Evolutionary conservation across 2,113 vertebrate genomes (phyloP).

Genomic region (Philantomba maxwellii): DNA sequence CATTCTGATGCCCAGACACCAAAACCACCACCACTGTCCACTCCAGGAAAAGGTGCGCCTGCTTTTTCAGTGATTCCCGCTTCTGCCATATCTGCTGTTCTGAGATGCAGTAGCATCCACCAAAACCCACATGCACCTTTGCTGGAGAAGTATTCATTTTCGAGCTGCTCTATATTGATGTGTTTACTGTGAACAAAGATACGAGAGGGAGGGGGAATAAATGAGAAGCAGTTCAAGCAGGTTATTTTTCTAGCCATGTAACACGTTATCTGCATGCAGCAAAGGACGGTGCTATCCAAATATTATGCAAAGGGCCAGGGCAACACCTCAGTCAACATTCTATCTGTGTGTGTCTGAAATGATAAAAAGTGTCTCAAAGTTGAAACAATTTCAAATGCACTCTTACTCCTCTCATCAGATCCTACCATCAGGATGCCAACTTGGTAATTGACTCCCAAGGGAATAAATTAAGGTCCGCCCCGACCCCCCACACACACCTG

Average conservation of each 20-base stretch:
- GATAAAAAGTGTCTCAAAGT: background rate
- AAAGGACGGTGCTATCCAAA: constrained; percentile 10
- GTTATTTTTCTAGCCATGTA: constrained; percentile 66
- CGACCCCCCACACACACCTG: background rate
- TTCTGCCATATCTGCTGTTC: constrained; percentile 38
- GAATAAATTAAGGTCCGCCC: background rate
- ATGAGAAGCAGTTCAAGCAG: constrained; percentile 62
- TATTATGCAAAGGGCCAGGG: constrained; percentile 37
- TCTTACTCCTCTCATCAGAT: background rate
- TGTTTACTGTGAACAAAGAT: constrained; percentile 63
- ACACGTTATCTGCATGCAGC: constrained; percentile 11
- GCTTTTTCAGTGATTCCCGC: constrained; percentile 48
- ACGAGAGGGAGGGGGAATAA: constrained; percentile 49
- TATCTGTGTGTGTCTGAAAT: constrained; percentile 17
- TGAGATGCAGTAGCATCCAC: constrained; percentile 21
- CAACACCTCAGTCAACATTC: background rate
- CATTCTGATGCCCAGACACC: background rate
- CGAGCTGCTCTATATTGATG: constrained; percentile 67
- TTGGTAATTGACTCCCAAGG: background rate
- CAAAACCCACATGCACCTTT: background rate
- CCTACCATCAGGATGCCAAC: background rate
- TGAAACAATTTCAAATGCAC: background rate
- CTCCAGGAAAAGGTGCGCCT: background rate
- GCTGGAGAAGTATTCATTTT: constrained; percentile 66
- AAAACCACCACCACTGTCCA: constrained; percentile 26